Base-by-base conservation (phyloP, 2,113 vertebrate species). In the Xenopus borealis region DNA sequence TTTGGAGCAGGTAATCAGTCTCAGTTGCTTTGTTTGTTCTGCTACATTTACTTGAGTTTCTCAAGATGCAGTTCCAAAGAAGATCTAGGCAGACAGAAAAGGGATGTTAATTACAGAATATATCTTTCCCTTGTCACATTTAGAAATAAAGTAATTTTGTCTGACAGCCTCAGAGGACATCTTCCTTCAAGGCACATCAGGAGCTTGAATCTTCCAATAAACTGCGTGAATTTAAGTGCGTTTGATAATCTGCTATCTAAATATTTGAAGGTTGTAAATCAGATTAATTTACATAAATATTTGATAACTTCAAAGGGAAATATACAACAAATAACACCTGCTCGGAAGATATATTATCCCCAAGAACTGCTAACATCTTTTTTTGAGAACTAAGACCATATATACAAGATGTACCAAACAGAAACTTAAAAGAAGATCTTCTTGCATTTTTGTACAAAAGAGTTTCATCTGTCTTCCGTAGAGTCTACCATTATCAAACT, bases 111-210 rank as follows among this genome's bases (percentile, higher is more conserved):
- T 58, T 18, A 58, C 12, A 58, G 18, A 12, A 18, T 58, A 58
- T 58, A 18, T 58, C 55, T 58, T 58, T 58, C 55, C 55, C 55
- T 58, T 58, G 16, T 58, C 55, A 50, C 14, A 50, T 50, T 50
- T 50, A 13, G 47, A 58, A 58, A 19, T 58, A 58, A 58, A 17
- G 55, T 17, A 58, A 58, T 58, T 58, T 58, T 7, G 7, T 18
- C 18, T 58, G 55, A 58, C 55, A 58, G 55, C 55, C 55, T 3
- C 55, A 58, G 55, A 58, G 55, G 55, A 58, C 55, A 58, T 58
- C 16, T 58, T 50, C 12, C 47, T 50, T 58, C 55, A 58, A 19
- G 18, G 55, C 55, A 58, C 18, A 19, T 58, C 55, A 58, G 50
- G 12, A 53, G 17, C 50, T 53, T 9, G n/a, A 17, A 19, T 58